A percentile compares a stretch with the other conserved stretches of the same genome.
Evolutionary conservation across 2,797 vertebrate species (phyloP).

Genomic region (Chloroceryle inda): DNA sequence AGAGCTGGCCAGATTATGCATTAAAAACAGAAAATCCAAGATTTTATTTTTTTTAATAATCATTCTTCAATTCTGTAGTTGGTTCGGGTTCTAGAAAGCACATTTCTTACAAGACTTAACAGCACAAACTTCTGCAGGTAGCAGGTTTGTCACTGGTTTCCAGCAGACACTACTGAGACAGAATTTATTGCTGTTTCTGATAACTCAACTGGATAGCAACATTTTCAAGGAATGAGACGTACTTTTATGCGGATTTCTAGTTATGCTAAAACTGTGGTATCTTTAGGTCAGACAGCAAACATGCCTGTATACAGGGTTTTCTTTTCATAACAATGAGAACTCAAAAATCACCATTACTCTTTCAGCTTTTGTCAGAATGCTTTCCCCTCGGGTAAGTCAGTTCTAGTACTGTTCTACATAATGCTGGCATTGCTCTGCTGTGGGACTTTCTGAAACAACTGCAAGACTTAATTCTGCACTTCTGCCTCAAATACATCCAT

Average conservation of each 20-base stretch:
- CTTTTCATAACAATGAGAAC: background rate
- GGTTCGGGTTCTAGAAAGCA: background rate
- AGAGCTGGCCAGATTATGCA: background rate
- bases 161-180: background rate
- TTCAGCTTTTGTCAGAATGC: background rate
- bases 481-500: background rate
- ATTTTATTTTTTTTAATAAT: background rate
- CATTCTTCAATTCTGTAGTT: background rate
- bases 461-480: background rate
- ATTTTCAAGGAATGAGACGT: background rate
- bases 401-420: background rate
- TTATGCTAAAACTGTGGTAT: background rate
- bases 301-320: background rate
- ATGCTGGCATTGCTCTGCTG: background rate
- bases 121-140: background rate
- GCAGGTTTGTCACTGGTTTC: background rate
- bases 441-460: background rate
- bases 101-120: background rate
- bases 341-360: background rate
- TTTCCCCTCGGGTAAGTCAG: background rate
- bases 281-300: background rate
- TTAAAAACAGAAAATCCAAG: background rate
- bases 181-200: background rate
- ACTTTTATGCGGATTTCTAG: background rate
- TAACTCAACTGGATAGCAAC: background rate